phyloP scores from a whole-genome alignment of 2,888 invertebrate genomes.

The Hyalella azteca region DNA sequence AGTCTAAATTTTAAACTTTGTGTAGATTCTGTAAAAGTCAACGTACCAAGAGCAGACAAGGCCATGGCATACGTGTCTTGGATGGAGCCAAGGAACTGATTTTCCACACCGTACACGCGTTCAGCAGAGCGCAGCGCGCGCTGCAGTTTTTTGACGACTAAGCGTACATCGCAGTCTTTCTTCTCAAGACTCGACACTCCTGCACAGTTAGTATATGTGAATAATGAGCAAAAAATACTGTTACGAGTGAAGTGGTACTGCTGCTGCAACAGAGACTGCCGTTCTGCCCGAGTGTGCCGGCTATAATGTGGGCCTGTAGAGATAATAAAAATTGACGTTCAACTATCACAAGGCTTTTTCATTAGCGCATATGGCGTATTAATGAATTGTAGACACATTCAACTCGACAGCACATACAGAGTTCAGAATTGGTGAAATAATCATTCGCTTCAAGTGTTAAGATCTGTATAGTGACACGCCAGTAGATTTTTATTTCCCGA shows the following conservation, averaged over 20 bases:
- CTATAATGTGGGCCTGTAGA: slow-evolving; percentile 73
- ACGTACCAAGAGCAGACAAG: background rate
- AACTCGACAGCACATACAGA: no score
- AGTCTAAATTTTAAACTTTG: no score
- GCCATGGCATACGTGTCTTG: slow-evolving; percentile 3
- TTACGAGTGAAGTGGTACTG: slow-evolving; percentile 82
- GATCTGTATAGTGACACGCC: no score
- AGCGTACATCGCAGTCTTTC: background rate
- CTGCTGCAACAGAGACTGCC: slow-evolving; percentile 70
- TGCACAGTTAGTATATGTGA: background rate
- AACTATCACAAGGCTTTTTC: no score
- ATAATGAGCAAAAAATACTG: slow-evolving; percentile 73
- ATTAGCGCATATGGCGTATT: no score
- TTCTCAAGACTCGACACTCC: background rate
- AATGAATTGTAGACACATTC: no score
- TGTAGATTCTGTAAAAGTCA: no score
- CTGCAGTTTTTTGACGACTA: background rate
- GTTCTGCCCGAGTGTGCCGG: slow-evolving; percentile 69
- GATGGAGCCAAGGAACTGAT: background rate
- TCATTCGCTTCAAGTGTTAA: no score
- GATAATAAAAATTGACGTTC: no score
- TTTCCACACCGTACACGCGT: background rate
- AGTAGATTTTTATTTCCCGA: no score
- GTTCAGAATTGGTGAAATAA: no score
- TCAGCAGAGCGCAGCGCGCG: background rate